These are phyloP conservation scores for Manduca sexta DNA, from an alignment of 1,140 invertebrate genomes.

Conservation along the genomic window DNA sequence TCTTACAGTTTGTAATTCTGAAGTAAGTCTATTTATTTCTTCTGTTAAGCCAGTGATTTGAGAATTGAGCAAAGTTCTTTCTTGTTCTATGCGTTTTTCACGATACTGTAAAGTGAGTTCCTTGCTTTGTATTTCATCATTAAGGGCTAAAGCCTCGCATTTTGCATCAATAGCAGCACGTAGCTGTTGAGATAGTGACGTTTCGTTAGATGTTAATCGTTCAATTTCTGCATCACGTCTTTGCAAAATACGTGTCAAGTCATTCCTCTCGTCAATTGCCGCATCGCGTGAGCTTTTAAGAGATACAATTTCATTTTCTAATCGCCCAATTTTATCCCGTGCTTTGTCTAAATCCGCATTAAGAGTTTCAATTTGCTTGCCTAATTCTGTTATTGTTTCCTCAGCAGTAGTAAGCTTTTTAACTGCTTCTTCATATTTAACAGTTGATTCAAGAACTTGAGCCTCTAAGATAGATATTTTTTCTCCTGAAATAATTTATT, in stretches of 20 bases:
- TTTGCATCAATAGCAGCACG: constrained; percentile 82
- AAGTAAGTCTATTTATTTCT: constrained; percentile 83
- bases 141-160: constrained; percentile 85
- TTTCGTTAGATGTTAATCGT: constrained; percentile 77
- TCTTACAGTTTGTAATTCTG: constrained; percentile 83
- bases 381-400: constrained; percentile 76
- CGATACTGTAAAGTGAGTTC: constrained; percentile 85
- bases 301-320: constrained; percentile 61
- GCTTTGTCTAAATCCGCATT: constrained; percentile 77
- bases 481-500: constrained; percentile 67
- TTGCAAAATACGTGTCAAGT: constrained; percentile 79
- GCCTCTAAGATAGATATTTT: constrained; percentile 75
- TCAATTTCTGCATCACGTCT: constrained; percentile 81
- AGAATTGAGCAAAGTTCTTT: constrained; percentile 81
- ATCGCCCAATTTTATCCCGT: constrained; percentile 69
- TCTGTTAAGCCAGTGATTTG: constrained; percentile 84
- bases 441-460: constrained; percentile 73
- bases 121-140: constrained; percentile 86
- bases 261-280: constrained; percentile 81
- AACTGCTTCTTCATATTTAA: constrained; percentile 77
- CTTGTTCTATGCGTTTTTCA: constrained; percentile 88
- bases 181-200: constrained; percentile 78
- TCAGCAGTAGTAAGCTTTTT: constrained; percentile 77
- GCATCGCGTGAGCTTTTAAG: constrained; percentile 72
- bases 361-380: constrained; percentile 75